These are phyloP conservation scores for Heliocidaris tuberculata DNA, from an alignment of 35 echinoderm and acorn worm species.

Conservation along the genomic window DNA sequence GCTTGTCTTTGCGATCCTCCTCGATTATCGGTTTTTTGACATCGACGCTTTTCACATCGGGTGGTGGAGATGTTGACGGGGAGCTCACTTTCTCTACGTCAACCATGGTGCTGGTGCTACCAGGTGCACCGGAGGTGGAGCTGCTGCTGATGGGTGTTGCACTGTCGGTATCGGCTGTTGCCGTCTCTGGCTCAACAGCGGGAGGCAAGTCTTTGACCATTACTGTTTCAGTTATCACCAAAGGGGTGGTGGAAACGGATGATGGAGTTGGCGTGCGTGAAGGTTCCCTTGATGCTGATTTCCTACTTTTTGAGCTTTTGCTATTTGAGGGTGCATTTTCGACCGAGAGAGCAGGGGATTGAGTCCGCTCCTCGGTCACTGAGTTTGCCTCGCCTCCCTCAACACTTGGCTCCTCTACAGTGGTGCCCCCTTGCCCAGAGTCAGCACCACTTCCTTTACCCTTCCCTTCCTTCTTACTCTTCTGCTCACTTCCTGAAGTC, in stretches of 20 bases:
- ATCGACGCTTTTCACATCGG: slow-evolving; percentile 31
- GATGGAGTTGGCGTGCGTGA: slow-evolving; percentile 63
- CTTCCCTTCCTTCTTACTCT: slow-evolving; percentile 51
- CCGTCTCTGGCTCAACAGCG: not conserved
- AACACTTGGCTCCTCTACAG: not conserved
- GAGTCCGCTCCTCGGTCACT: slow-evolving; percentile 44
- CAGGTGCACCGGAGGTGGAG: not conserved
- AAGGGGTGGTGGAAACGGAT: slow-evolving; percentile 54
- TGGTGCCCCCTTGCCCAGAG: not conserved
- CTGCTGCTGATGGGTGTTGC: not conserved
- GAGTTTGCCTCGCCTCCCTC: not conserved
- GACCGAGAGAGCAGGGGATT: slow-evolving; percentile 47
- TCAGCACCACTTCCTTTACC: slow-evolving; percentile 29
- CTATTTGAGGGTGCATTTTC: slow-evolving; percentile 42
- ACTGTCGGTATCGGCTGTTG: not conserved
- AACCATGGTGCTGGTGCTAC: slow-evolving; percentile 21
- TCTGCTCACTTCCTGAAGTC: slow-evolving; percentile 42
- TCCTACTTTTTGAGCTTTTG: slow-evolving; percentile 66
- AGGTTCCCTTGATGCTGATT: slow-evolving; percentile 68
- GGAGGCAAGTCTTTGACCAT: slow-evolving; percentile 78
- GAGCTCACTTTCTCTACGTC: slow-evolving; percentile 50
- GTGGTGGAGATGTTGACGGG: slow-evolving; percentile 10
- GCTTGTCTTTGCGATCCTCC: slow-evolving; percentile 49
- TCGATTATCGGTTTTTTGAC: slow-evolving; percentile 23
- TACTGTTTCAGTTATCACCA: slow-evolving; percentile 80